Conservation (phyloP, 2,113 vertebrate genomes). For the Cairina moschata region DNA sequence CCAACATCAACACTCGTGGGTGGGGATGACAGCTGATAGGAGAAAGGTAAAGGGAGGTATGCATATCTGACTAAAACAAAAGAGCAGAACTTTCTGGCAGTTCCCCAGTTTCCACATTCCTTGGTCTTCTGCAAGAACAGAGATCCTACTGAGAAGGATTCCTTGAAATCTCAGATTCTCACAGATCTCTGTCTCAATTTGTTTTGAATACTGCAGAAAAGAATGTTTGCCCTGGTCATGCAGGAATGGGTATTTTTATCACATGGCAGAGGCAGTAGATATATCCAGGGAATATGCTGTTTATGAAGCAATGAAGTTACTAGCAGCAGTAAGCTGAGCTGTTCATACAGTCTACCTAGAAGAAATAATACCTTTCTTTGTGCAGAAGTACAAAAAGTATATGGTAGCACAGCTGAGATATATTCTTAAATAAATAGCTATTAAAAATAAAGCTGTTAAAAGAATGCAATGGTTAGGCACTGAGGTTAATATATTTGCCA, state of each 20-base stretch:
- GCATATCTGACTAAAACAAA: neutral
- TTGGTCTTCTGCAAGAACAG: neutral
- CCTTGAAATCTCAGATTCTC: neutral
- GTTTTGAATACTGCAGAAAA: neutral
- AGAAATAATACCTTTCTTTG: neutral
- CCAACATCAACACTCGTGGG: neutral
- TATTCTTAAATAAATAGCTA: slow-evolving; percentile 69
- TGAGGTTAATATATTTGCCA: slow-evolving; percentile 75
- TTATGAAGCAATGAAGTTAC: neutral
- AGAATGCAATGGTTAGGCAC: slow-evolving; percentile 68
- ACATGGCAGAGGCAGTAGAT: neutral
- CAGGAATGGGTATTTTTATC: neutral
- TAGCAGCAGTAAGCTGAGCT: neutral
- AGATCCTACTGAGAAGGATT: neutral
- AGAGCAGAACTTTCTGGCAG: neutral
- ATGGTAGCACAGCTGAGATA: slow-evolving; percentile 57
- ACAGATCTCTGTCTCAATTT: neutral
- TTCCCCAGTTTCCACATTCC: neutral
- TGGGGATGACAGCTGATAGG: neutral
- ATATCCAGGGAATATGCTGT: neutral
- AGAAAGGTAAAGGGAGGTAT: slow-evolving; percentile 2
- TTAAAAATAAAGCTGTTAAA: slow-evolving; percentile 74
- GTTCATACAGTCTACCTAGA: neutral
- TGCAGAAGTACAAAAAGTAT: slow-evolving; percentile 37
- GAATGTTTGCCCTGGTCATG: neutral